Evolutionary conservation across 2,113 vertebrate species (phyloP), one percentile per base, ranked within the genome.

Genomic region (Oenanthe melanoleuca): DNA sequence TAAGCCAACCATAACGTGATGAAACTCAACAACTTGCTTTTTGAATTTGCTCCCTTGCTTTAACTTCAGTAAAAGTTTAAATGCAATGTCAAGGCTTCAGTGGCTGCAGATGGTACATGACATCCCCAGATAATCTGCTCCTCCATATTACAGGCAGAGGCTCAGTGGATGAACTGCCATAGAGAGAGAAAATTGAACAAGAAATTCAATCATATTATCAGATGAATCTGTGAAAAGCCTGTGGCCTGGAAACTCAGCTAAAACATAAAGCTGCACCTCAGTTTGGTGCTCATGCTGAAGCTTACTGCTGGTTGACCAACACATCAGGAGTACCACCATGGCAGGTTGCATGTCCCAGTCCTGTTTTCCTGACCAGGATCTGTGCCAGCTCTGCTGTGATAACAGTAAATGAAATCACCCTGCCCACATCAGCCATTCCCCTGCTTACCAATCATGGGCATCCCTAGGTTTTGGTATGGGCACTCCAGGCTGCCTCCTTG

Each of bases 401-500:
- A 28, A 26, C 50, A 60, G 17, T 24, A 77, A 78, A 71, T 31
- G 2, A 78, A 83, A 81, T 38, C 34, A 72, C 45, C 13, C 42
- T 61, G 53, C 49, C 14, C 47, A 71, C 18, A 59, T 19, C 34
- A 40, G 34, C 49, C 13, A 0, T 55, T 44, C 37, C 37, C 34
- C 65, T 52, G n/a, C 96, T 98, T 97, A 99, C 99, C 99, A 66
- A 98, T 97, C 94, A 97, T 97, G 29, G 98, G 98, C 29, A 98
- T 96, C 92, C 98, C 98, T 45, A 95, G 88, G 95, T 97, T 98
- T 92, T 98, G 95, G 66, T 98, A 97, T 1, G 99, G 98, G 96
- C 99, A 99, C 96, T 99, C 99, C 93, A 98, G 97, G 42, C 97
- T 97, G 38, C 98, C 98, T 93, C 98, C 98, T 91, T 98, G 98